These are phyloP conservation scores for Myotis findleyi DNA, from an alignment of 2,797 vertebrate species.

Conservation along the genomic window DNA sequence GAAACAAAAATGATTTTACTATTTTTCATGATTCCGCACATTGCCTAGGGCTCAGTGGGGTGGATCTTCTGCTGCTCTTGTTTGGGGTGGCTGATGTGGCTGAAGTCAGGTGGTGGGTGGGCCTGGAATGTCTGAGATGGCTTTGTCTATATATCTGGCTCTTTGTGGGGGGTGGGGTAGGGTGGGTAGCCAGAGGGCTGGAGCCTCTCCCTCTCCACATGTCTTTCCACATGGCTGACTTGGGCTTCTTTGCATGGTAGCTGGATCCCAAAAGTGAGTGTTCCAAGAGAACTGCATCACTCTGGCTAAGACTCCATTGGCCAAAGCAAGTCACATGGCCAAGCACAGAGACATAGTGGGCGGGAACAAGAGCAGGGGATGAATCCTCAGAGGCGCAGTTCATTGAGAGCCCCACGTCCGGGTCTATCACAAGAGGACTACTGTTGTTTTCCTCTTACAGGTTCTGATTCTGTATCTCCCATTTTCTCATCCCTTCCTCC, in stretches of 20 bases:
- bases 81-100: background rate
- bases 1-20: conserved; percentile 10
- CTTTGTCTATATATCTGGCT: background rate
- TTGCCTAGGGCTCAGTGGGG: conserved; percentile 48
- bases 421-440: background rate
- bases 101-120: background rate
- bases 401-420: background rate
- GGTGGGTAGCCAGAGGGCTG: background rate
- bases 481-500: background rate
- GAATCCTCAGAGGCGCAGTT: background rate
- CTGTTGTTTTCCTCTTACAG: background rate
- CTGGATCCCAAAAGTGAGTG: background rate
- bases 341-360: background rate
- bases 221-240: background rate
- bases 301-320: background rate
- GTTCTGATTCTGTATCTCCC: background rate
- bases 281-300: background rate
- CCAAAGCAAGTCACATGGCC: background rate
- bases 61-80: conserved; percentile 31
- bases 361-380: background rate
- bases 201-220: background rate
- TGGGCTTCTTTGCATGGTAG: background rate
- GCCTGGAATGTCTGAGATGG: background rate
- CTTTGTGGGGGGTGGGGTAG: background rate
- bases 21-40: background rate